These are phyloP conservation scores for Chloroceryle amazona DNA, from an alignment of 2,797 vertebrate genomes.

Conservation along the genomic window DNA sequence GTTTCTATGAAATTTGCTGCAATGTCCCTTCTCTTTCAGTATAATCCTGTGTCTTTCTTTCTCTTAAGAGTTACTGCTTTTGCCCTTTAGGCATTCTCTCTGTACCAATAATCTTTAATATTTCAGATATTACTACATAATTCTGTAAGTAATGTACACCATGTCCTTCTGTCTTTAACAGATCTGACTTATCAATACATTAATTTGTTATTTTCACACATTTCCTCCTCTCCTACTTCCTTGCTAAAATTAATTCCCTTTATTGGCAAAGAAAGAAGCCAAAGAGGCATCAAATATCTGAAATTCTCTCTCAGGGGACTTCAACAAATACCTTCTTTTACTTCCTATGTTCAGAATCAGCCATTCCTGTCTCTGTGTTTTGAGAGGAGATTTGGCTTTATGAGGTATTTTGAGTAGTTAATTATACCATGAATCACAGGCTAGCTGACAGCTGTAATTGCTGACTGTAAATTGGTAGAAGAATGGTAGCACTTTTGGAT, in stretches of 20 bases:
- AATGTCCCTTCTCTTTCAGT: background rate
- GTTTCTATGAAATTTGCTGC: background rate
- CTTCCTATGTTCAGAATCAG: background rate
- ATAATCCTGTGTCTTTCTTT: background rate
- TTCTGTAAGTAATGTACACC: background rate
- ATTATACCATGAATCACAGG: constrained; percentile 36
- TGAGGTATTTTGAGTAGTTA: constrained; percentile 52
- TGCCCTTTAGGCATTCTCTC: background rate
- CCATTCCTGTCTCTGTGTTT: constrained; percentile 4
- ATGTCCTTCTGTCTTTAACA: background rate
- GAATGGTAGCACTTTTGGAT: background rate
- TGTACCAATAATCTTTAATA: background rate
- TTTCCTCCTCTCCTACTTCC: background rate
- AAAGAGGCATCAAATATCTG: background rate
- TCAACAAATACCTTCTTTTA: background rate
- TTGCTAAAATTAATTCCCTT: constrained; percentile 15
- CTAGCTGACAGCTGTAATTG: constrained; percentile 47
- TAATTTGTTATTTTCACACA: background rate
- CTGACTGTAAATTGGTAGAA: constrained; percentile 15
- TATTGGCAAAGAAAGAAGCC: background rate
- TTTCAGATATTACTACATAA: background rate
- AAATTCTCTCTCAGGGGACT: background rate
- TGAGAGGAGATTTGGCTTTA: constrained; percentile 31
- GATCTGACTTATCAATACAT: background rate
- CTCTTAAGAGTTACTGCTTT: background rate